Evolutionary conservation across 1,140 invertebrate species (phyloP).

Genomic region (Leptonema lineaticorne): DNA sequence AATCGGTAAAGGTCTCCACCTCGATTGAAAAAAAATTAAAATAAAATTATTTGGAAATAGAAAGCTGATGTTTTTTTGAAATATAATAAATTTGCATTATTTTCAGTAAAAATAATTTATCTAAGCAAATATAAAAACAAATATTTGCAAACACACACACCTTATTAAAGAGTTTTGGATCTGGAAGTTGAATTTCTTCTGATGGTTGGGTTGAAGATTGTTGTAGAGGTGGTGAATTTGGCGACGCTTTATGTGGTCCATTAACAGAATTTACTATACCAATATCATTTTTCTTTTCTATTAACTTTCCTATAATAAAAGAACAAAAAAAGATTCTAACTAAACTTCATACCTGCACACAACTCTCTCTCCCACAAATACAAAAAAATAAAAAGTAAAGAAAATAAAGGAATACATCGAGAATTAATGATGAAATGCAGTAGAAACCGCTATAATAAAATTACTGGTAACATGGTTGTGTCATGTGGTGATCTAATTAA

Average conservation of each 20-base stretch:
- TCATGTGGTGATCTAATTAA: too few relatives aligned
- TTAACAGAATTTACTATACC: constrained; percentile 52
- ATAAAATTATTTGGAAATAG: too few relatives aligned
- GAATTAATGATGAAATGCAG: too few relatives aligned
- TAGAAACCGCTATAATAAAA: too few relatives aligned
- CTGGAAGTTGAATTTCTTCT: constrained; percentile 53
- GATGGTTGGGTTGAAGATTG: constrained; percentile 46
- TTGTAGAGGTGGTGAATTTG: constrained; percentile 43
- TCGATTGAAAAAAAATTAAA: not conserved
- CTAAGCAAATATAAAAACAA: too few relatives aligned
- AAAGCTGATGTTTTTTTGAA: too few relatives aligned
- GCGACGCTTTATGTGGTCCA: constrained; percentile 47
- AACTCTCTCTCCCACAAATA: too few relatives aligned
- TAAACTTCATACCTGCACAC: not conserved
- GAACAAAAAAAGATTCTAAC: not conserved
- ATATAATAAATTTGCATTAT: not conserved
- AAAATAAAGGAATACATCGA: not conserved
- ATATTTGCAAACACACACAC: constrained; percentile 45
- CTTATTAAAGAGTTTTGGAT: constrained; percentile 57
- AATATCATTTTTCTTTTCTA: constrained; percentile 63
- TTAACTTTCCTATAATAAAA: constrained; percentile 59
- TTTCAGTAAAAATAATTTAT: not conserved
- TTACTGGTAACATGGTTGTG: too few relatives aligned
- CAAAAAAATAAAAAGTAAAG: not conserved
- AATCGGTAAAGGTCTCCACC: too few relatives aligned